Percentiles rank a stretch among this genome's conserved stretches.
Evolutionary conservation across 2,113 vertebrate species (phyloP).

Genomic region (Crotalus helleri): DNA sequence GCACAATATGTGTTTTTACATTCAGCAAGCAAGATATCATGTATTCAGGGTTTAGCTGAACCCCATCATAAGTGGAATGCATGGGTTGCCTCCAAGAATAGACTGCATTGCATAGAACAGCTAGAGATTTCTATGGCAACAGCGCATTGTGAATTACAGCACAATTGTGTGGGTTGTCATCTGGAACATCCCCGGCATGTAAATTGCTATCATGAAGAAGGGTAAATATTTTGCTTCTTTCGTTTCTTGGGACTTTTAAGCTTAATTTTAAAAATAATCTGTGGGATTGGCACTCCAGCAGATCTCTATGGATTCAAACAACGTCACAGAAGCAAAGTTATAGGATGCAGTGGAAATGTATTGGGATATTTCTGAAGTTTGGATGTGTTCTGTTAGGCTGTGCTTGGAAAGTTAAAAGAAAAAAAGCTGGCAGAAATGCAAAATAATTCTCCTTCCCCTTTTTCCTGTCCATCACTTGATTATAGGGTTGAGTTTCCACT

Average conservation of each 20-base stretch:
- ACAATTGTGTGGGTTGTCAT: slow-evolving; percentile 28
- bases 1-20: not conserved
- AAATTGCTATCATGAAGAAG: slow-evolving; percentile 7
- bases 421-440: not conserved
- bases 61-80: not conserved
- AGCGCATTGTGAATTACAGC: slow-evolving; percentile 19
- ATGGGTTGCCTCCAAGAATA: slow-evolving; percentile 11
- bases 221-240: slow-evolving; percentile 7
- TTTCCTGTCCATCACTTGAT: not conserved
- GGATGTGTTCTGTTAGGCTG: not conserved
- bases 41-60: not conserved
- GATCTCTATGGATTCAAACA: not conserved
- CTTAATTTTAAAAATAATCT: not conserved
- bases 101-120: not conserved
- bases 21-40: not conserved
- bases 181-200: not conserved
- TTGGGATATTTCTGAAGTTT: not conserved
- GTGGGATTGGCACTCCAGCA: not conserved
- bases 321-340: not conserved
- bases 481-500: not conserved
- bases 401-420: not conserved
- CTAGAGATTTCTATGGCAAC: slow-evolving; percentile 50
- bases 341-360: not conserved
- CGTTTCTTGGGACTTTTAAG: not conserved
- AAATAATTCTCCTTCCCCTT: not conserved